Base-by-base conservation (phyloP, 92 coral and sea anemone species). In the Epizoanthus rinbou region DNA sequence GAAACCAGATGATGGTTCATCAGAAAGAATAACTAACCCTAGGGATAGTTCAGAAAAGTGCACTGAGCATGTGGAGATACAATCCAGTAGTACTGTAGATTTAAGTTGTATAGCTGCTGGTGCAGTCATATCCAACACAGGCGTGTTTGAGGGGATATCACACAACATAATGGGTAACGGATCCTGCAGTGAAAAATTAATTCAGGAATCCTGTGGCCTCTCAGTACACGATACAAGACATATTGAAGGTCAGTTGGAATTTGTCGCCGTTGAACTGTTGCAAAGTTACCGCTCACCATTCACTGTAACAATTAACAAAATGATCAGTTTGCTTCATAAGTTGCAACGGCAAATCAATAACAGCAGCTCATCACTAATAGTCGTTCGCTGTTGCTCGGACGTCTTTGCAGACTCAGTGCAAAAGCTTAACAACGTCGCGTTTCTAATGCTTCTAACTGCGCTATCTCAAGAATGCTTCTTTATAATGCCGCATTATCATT, bases 181-280 rank as follows among this genome's bases (percentile, higher is more conserved):
- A 23, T 9, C 33, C 2, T 13, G 19, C 39, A 39, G 25, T 35
- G 14, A 52, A 5, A 73, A 11, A 21, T 39, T 35, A 25, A 45
- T 37, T 43, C 37, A 73, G 31, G 79, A 73, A 50, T n/a, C 31
- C 21, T 47, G 45, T 1, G 41, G 54, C 6, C 31, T 45, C 23
- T 35, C n/a, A 33, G 41, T 1, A 3, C 35, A 2, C 3, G 45
- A 53, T 10, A 60, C 35, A n/a, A 41, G 37, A 73, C 6, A 73
- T 35, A 50, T n/a, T 9, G 79, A n/a, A 73, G 79, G 79, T 73
- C 59, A 73, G 79, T 73, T 37, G 54, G 35, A 60, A 58, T 73
- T 60, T 50, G 39, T 50, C 79, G 28, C 5, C 37, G 41, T 73
- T 28, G 16, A 2, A 73, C 9, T 14, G 24, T 21, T 47, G 47